These are phyloP conservation scores for Mechanitis messenoides DNA, from an alignment of 2,888 invertebrate genomes.

Conservation along the genomic window DNA sequence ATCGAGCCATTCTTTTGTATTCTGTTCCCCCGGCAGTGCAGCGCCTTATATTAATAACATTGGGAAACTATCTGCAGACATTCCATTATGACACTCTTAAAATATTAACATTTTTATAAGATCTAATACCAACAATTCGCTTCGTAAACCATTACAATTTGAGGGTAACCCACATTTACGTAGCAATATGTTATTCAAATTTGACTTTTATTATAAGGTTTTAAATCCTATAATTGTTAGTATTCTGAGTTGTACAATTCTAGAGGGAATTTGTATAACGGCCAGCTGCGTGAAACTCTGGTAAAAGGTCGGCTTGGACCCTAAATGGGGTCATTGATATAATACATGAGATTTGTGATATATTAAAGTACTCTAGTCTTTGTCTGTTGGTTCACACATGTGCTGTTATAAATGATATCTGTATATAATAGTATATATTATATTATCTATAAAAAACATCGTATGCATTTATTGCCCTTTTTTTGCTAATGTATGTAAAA, in stretches of 20 bases:
- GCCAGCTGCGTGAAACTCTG: constrained; percentile 24
- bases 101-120: background rate
- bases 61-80: background rate
- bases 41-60: background rate
- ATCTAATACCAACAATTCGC: background rate
- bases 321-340: constrained; percentile 25
- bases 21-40: background rate
- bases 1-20: constrained; percentile 2
- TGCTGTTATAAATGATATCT: background rate
- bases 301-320: constrained; percentile 22
- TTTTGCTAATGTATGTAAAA: no score
- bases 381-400: background rate
- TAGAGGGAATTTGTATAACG: constrained; percentile 23
- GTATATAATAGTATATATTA: no score
- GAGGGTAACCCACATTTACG: background rate
- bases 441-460: no score
- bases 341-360: constrained; percentile 24
- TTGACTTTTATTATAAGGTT: constrained; percentile 1
- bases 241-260: constrained; percentile 10
- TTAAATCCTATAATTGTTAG: constrained; percentile 5
- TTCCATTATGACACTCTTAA: background rate
- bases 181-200: background rate
- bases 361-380: constrained; percentile 12
- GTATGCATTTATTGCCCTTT: no score
- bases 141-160: background rate